Evolutionary conservation across 2,888 invertebrate species (phyloP), one percentile per base, ranked within the genome.

Genomic region (Acrobasis repandana): DNA sequence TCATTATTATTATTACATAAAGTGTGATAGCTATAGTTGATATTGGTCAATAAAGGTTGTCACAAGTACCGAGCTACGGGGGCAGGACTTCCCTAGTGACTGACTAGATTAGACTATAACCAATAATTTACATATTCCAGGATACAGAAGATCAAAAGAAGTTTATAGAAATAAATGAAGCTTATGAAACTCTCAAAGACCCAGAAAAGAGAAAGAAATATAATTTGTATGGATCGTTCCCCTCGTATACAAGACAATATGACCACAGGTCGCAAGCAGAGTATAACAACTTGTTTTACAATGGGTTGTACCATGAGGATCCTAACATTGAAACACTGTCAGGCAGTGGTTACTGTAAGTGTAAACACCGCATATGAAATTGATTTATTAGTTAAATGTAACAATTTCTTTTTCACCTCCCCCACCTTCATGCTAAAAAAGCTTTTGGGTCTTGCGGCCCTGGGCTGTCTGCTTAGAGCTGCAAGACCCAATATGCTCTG

Each of bases 301-400:
- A 97, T 93, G 97, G 97, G 61, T 94, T 98, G 65, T 98, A 97
- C 84, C 96, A 97, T 79, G 95, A 97, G 79, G 97, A 97, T 87
- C 94, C 94, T 20, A 94, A 95, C 84, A 96, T 98, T 64, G 94
- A 96, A 33, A 97, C 97, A 0, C 85, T 98, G 2, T 95, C 95
- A 69, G 93, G 93, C 72, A 93, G 94, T 63, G 96, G 95, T 76
- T 98, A 96, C 92, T 95, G 96, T 96, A 85, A 93, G 94, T 86
- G 49, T 20, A 34, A 48, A 51, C 9, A 10, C 36, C 6, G 36
- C 1, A 2, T 10, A 36, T 36, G 20, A 36, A 38, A 2, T 38
- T 6, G 38, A n/a, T n/a, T n/a, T 38, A 11, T 38, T 38, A 2
- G 38, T 38, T 11, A 28, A 2, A 28, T n/a, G n/a, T n/a, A n/a